Conservation (phyloP, 1,140 invertebrate species). For the Drosophila orosa region DNA sequence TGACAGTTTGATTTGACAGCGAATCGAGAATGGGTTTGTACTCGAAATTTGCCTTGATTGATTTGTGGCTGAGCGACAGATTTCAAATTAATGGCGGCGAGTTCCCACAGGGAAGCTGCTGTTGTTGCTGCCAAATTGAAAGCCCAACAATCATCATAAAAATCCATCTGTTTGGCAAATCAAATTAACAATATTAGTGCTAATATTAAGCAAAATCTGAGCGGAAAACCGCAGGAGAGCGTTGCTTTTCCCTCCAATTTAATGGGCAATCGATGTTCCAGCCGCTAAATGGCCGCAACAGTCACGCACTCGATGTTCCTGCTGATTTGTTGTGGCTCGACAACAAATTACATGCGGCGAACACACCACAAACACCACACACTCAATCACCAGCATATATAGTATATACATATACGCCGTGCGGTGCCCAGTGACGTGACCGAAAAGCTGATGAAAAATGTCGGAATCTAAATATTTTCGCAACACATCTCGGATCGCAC, state of each 20-base stretch:
- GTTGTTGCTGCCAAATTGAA: slow-evolving; percentile 7
- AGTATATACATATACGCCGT: background rate
- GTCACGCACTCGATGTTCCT: slow-evolving; percentile 40
- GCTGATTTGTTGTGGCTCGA: slow-evolving; percentile 36
- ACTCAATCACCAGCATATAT: slow-evolving; percentile 1
- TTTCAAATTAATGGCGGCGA: slow-evolving; percentile 36
- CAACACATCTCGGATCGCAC: slow-evolving; percentile 7
- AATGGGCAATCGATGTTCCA: slow-evolving; percentile 33
- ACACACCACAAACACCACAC: slow-evolving; percentile 22
- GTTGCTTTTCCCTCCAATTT: slow-evolving; percentile 7
- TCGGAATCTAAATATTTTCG: slow-evolving; percentile 57
- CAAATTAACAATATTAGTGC: slow-evolving; percentile 48
- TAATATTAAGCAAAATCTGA: slow-evolving; percentile 18
- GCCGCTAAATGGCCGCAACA: slow-evolving; percentile 36
- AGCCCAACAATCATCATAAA: slow-evolving; percentile 34
- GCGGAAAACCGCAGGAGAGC: slow-evolving; percentile 2
- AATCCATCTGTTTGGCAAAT: slow-evolving; percentile 40
- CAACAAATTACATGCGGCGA: slow-evolving; percentile 28
- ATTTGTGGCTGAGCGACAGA: slow-evolving; percentile 53
- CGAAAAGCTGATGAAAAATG: slow-evolving; percentile 63
- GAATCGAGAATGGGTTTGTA: slow-evolving; percentile 27
- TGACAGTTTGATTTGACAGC: slow-evolving; percentile 59
- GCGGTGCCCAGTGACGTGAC: slow-evolving; percentile 39
- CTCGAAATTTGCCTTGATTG: slow-evolving; percentile 45
- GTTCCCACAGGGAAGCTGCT: slow-evolving; percentile 7